Percentiles rank a stretch among this genome's conserved stretches.
Evolutionary conservation across 2,797 vertebrate species (phyloP).

Genomic region (Lagodon rhomboides): DNA sequence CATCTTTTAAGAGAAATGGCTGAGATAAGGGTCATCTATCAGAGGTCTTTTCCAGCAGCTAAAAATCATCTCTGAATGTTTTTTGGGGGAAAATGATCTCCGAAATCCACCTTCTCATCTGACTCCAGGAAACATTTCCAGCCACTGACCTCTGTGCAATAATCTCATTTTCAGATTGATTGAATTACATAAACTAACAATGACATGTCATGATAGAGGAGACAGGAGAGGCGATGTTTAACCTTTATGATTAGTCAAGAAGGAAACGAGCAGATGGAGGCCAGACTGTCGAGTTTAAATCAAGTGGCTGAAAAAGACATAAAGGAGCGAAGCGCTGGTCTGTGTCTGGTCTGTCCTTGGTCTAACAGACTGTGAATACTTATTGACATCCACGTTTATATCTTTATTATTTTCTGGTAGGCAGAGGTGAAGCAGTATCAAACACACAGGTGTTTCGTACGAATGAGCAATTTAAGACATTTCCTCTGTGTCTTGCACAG

Average conservation of each 20-base stretch:
- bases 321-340: slow-evolving; percentile 6
- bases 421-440: slow-evolving; percentile 25
- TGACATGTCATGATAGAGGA: slow-evolving; percentile 9
- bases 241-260: slow-evolving; percentile 35
- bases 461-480: slow-evolving; percentile 25
- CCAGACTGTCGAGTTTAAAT: slow-evolving; percentile 12
- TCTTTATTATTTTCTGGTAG: slow-evolving; percentile 20
- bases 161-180: background rate
- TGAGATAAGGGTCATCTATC: slow-evolving; percentile 5
- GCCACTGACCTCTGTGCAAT: background rate
- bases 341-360: slow-evolving; percentile 8
- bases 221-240: slow-evolving; percentile 1
- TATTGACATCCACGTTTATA: slow-evolving; percentile 34
- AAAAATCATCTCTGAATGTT: slow-evolving; percentile 8
- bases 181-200: slow-evolving; percentile 1
- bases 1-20: slow-evolving; percentile 27
- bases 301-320: slow-evolving; percentile 3
- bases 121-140: slow-evolving; percentile 9
- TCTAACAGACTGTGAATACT: slow-evolving; percentile 15
- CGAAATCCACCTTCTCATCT: background rate
- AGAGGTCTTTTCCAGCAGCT: slow-evolving; percentile 4
- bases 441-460: slow-evolving; percentile 6
- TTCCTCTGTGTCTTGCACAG: slow-evolving; percentile 2
- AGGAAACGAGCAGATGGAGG: slow-evolving; percentile 29
- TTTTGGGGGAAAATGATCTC: slow-evolving; percentile 17